These are phyloP conservation scores for Melanotus villosus DNA, from an alignment of 2,888 invertebrate genomes.

Conservation along the genomic window DNA sequence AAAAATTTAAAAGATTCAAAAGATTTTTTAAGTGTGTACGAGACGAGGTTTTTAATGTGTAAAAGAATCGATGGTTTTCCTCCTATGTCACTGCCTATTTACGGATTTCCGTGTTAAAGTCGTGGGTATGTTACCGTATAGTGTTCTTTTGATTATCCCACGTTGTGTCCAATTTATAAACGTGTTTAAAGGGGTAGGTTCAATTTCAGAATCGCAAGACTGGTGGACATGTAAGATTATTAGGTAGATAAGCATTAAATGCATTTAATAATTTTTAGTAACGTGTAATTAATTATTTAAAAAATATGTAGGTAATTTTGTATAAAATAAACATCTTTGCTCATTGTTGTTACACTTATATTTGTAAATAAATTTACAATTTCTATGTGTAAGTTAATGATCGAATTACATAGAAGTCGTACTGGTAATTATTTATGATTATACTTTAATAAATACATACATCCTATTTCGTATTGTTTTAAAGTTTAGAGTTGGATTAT, in stretches of 20 bases:
- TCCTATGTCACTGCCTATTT: slow-evolving; percentile 42
- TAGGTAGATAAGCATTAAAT: slow-evolving; percentile 39
- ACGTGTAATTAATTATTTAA: slow-evolving; percentile 29
- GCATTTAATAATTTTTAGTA: slow-evolving; percentile 41
- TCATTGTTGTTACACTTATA: slow-evolving; percentile 39
- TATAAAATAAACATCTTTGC: slow-evolving; percentile 38
- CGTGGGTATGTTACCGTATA: slow-evolving; percentile 34
- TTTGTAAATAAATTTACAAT: slow-evolving; percentile 35
- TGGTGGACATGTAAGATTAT: slow-evolving; percentile 30
- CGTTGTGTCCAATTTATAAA: slow-evolving; percentile 25
- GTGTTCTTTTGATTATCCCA: slow-evolving; percentile 22
- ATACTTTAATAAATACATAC: no score
- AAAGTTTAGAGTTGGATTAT: no score
- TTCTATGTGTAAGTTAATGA: slow-evolving; percentile 12
- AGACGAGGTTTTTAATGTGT: not conserved
- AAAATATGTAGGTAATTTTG: slow-evolving; percentile 41
- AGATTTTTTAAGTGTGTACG: no score
- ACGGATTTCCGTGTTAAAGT: slow-evolving; percentile 25
- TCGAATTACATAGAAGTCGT: slow-evolving; percentile 13
- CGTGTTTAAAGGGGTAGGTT: slow-evolving; percentile 1
- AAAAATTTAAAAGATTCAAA: no score
- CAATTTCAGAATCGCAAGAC: slow-evolving; percentile 26
- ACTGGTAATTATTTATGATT: not conserved
- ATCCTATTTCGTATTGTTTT: no score
- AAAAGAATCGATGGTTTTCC: slow-evolving; percentile 22